phyloP scores from a whole-genome alignment of 2,888 invertebrate genomes.

The Euzetes globulus region DNA sequence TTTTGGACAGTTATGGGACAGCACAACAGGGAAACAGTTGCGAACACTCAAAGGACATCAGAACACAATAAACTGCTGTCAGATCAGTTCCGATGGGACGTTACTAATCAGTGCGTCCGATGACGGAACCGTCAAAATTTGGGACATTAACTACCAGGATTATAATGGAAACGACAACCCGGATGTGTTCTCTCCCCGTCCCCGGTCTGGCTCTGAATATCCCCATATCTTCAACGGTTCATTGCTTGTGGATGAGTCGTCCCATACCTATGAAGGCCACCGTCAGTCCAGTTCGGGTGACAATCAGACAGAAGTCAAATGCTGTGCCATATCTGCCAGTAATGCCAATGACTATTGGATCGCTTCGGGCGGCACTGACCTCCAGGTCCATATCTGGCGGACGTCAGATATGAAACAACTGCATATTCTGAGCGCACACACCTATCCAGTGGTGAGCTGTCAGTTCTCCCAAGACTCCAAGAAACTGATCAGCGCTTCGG shows the following conservation, averaged over 20 bases:
- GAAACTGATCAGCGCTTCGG: not conserved
- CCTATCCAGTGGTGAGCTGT: not conserved
- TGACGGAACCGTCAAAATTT: constrained; percentile 56
- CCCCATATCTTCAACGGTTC: constrained; percentile 15
- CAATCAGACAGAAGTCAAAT: not conserved
- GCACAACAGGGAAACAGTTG: constrained; percentile 33
- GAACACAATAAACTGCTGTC: constrained; percentile 36
- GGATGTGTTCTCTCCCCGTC: constrained; percentile 1
- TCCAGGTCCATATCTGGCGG: not conserved
- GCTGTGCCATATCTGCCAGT: constrained; percentile 32
- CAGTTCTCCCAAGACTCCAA: not conserved
- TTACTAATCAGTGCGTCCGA: constrained; percentile 56
- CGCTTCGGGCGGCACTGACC: not conserved
- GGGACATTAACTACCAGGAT: constrained; percentile 45
- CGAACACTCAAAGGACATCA: constrained; percentile 36
- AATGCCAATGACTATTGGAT: not conserved
- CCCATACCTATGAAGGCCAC: not conserved
- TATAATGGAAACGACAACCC: not conserved
- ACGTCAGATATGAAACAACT: not conserved
- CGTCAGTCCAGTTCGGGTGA: not conserved
- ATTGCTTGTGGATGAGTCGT: not conserved
- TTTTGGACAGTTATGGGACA: constrained; percentile 35
- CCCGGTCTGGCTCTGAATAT: constrained; percentile 3
- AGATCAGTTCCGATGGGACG: constrained; percentile 47
- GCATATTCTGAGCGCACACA: not conserved